These are phyloP conservation scores for Antrozous pallidus DNA, from an alignment of 2,797 vertebrate genomes.

Conservation along the genomic window DNA sequence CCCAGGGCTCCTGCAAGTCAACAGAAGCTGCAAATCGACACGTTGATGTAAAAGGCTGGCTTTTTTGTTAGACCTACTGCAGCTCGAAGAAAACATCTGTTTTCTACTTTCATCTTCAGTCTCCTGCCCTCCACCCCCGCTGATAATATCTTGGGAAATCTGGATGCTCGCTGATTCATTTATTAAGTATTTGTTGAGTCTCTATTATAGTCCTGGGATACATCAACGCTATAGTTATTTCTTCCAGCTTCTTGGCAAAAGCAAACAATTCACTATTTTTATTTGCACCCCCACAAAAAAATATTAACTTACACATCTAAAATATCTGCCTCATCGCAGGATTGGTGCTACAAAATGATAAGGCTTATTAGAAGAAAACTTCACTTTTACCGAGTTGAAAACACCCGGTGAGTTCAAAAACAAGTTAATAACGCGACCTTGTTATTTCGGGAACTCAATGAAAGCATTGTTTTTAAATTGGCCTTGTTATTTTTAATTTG, in stretches of 20 bases:
- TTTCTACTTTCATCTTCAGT: slow-evolving; percentile 7
- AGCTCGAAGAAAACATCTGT: not conserved
- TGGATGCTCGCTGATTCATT: not conserved
- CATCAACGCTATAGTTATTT: not conserved
- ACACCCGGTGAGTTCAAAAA: slow-evolving; percentile 3
- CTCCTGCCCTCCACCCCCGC: accelerated
- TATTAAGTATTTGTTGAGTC: not conserved
- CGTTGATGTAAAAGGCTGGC: not conserved
- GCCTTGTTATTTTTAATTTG: slow-evolving; percentile 56
- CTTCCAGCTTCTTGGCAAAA: slow-evolving; percentile 33
- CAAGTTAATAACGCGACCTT: slow-evolving; percentile 15
- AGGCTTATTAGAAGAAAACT: slow-evolving; percentile 43
- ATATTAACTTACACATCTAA: not conserved
- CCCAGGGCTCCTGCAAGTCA: not conserved
- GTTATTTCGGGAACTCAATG: slow-evolving; percentile 41
- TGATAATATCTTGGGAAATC: not conserved
- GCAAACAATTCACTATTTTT: not conserved
- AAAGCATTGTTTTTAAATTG: slow-evolving; percentile 43
- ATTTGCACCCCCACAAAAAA: not conserved
- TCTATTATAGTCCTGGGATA: not conserved
- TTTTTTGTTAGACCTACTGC: not conserved
- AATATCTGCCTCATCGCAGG: not conserved
- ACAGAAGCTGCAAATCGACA: not conserved
- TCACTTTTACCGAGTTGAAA: slow-evolving; percentile 3
- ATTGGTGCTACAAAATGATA: not conserved